Conservation (phyloP, 1,140 invertebrate species). For the Hylaeus anthracinus region DNA sequence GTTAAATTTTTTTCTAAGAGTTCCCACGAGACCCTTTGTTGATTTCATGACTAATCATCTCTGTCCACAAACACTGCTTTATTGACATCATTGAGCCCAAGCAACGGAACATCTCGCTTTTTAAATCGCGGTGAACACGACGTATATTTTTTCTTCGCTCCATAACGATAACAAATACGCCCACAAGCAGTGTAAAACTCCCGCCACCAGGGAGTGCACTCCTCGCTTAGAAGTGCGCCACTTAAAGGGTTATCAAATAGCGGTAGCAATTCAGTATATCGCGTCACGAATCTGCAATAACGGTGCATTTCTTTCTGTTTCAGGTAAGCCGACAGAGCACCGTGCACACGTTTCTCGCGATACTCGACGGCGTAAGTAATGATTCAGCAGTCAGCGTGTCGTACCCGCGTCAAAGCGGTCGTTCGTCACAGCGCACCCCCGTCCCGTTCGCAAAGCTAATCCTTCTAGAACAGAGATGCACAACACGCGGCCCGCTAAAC, state of each 20-base stretch:
- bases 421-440: background rate
- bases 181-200: background rate
- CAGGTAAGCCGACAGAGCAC: slow-evolving; percentile 15
- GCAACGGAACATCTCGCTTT: too few species aligned
- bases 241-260: too few species aligned
- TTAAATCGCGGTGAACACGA: too few species aligned
- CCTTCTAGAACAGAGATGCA: background rate
- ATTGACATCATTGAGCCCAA: too few species aligned
- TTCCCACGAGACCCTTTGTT: too few species aligned
- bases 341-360: background rate
- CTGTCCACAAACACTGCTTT: too few species aligned
- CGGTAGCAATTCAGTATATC: background rate
- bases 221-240: too few species aligned
- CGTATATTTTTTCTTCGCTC: too few species aligned
- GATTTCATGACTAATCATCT: too few species aligned
- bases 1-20: too few species aligned
- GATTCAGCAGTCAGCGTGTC: background rate
- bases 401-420: slow-evolving; percentile 1
- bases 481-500: too few species aligned
- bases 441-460: background rate
- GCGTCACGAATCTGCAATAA: background rate
- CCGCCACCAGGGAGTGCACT: too few species aligned
- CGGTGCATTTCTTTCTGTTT: background rate
- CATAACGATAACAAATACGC: background rate
- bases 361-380: slow-evolving; percentile 3